These are phyloP conservation scores for Petrocephalus schoutedeni DNA, from an alignment of 2,797 vertebrate genomes.

Conservation along the genomic window DNA sequence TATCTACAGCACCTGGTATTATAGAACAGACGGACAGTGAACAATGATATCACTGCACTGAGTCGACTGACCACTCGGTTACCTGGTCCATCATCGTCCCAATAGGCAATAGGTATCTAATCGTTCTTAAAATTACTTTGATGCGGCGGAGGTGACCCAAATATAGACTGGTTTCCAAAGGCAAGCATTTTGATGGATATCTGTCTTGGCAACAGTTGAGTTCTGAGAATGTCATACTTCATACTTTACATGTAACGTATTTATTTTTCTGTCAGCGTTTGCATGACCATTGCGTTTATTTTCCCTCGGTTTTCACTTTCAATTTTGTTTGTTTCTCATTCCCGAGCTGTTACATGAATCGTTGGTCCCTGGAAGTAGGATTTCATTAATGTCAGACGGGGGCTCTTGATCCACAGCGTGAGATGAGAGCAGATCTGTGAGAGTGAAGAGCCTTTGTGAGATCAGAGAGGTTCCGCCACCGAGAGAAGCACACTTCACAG, in stretches of 20 bases:
- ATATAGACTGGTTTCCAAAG: neutral
- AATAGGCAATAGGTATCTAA: no score
- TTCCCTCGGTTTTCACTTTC: neutral
- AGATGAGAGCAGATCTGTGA: neutral
- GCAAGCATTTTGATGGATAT: neutral
- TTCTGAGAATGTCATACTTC: neutral
- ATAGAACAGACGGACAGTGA: neutral
- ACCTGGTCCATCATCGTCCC: neutral
- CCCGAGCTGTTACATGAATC: neutral
- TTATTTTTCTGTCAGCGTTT: neutral
- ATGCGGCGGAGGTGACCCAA: neutral
- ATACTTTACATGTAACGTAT: neutral
- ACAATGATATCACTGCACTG: neutral
- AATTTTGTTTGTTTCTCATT: neutral
- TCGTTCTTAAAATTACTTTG: neutral
- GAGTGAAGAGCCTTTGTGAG: neutral
- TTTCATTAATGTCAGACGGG: neutral
- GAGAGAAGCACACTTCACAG: neutral
- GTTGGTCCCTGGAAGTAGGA: neutral
- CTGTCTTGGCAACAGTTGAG: neutral
- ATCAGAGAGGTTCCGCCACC: neutral
- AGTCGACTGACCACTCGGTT: neutral
- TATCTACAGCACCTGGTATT: neutral
- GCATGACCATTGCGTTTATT: neutral
- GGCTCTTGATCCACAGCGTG: neutral